Percentiles rank a stretch among this genome's conserved stretches.
Evolutionary conservation across 2,888 invertebrate species (phyloP).

Genomic region (Catonia carolina): DNA sequence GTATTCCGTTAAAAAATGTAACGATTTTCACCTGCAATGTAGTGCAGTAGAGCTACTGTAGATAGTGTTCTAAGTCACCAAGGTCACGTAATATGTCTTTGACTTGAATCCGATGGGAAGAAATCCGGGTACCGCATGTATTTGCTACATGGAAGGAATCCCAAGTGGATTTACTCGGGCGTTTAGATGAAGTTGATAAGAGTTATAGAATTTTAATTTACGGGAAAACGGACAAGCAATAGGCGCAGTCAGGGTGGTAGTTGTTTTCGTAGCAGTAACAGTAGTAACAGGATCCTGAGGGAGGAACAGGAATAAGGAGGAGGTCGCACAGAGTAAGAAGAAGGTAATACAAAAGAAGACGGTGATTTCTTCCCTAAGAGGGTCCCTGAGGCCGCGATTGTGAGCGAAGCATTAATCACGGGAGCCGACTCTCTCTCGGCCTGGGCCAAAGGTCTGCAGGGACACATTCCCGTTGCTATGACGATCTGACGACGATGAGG

Average conservation of each 20-base stretch:
- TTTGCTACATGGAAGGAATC: too few relatives aligned
- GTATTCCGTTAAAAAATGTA: too few relatives aligned
- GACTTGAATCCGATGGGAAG: too few relatives aligned
- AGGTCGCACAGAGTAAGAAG: background rate
- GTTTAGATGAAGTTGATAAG: too few relatives aligned
- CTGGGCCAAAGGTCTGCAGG: conserved; percentile 9
- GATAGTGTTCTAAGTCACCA: too few relatives aligned
- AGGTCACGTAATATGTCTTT: too few relatives aligned
- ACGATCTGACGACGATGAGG: conserved; percentile 11
- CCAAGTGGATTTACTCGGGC: too few relatives aligned
- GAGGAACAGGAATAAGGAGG: background rate
- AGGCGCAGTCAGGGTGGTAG: background rate
- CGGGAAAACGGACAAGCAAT: too few relatives aligned
- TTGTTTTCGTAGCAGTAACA: background rate
- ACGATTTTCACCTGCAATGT: too few relatives aligned
- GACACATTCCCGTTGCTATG: conserved; percentile 14
- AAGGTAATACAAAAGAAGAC: conserved; percentile 12
- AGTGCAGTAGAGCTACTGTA: too few relatives aligned
- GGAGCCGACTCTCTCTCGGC: background rate
- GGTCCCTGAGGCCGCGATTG: conserved; percentile 14
- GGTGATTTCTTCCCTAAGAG: conserved; percentile 12
- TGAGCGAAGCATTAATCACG: conserved; percentile 10
- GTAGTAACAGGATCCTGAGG: background rate
- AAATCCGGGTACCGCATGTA: too few relatives aligned
- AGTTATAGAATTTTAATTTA: too few relatives aligned